phyloP scores from a whole-genome alignment of 1,140 invertebrate genomes.

The Polypedilum pembai region DNA sequence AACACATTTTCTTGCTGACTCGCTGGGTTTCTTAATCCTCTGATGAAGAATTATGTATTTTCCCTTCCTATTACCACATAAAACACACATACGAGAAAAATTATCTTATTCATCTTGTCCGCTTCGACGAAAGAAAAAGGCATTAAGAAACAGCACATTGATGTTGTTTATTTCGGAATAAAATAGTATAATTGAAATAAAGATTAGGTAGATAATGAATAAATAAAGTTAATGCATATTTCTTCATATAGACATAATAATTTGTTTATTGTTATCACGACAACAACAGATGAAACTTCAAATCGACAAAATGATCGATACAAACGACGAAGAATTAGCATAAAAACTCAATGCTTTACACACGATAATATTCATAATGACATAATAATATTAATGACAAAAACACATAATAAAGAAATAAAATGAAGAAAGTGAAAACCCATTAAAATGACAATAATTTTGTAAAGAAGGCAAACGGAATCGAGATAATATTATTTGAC shows the following conservation, averaged over 20 bases:
- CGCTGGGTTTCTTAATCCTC: neutral
- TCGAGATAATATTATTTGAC: too few species aligned
- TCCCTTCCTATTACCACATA: neutral
- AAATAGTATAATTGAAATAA: neutral
- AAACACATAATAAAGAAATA: neutral
- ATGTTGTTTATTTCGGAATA: slow-evolving; percentile 1
- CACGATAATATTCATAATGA: neutral
- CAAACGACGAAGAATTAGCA: neutral
- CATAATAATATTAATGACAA: neutral
- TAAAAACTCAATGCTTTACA: neutral
- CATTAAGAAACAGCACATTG: neutral
- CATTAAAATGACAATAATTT: slow-evolving; percentile 27
- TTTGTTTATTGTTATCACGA: neutral
- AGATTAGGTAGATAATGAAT: too few species aligned
- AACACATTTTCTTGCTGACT: neutral
- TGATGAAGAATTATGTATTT: neutral
- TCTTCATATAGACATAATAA: neutral
- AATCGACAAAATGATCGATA: neutral
- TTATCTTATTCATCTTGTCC: neutral
- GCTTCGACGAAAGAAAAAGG: too few species aligned
- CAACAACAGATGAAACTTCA: neutral
- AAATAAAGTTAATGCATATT: neutral
- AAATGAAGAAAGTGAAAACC: neutral
- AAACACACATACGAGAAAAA: neutral
- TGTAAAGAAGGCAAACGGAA: neutral